A percentile compares a stretch with the other conserved stretches of the same genome.
These are phyloP conservation scores for Cheiracanthium punctorium DNA, from an alignment of 2,888 invertebrate genomes.

Conservation along the genomic window DNA sequence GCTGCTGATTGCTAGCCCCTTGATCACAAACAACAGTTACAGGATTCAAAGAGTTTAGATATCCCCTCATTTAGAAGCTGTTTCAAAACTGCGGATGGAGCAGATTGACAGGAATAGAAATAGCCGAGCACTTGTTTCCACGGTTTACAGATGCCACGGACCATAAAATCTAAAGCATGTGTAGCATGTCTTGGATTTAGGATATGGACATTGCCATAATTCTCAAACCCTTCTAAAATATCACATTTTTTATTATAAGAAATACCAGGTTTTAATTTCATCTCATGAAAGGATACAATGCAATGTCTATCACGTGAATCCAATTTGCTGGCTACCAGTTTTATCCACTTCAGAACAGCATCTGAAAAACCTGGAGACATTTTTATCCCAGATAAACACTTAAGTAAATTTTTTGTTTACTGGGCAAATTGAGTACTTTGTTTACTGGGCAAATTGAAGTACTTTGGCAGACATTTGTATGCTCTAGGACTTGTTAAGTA, in stretches of 20 bases:
- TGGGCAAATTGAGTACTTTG: background rate
- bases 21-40: background rate
- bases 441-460: background rate
- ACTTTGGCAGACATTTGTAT: background rate
- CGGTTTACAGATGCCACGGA: background rate
- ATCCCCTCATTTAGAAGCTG: background rate
- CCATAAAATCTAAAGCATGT: slow-evolving; percentile 1
- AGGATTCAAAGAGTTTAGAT: background rate
- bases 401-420: no score
- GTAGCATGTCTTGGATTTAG: background rate
- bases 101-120: background rate
- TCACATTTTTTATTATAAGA: no score
- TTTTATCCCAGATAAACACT: no score
- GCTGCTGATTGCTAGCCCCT: background rate
- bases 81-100: background rate
- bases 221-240: background rate
- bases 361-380: background rate
- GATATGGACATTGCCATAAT: background rate
- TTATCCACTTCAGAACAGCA: background rate
- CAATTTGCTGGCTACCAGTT: background rate
- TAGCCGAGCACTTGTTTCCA: background rate
- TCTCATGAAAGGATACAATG: background rate
- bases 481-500: background rate
- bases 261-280: slow-evolving; percentile 7
- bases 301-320: background rate